Evolutionary conservation across 2,113 vertebrate species (phyloP).

Genomic region (Labeo rohita): DNA sequence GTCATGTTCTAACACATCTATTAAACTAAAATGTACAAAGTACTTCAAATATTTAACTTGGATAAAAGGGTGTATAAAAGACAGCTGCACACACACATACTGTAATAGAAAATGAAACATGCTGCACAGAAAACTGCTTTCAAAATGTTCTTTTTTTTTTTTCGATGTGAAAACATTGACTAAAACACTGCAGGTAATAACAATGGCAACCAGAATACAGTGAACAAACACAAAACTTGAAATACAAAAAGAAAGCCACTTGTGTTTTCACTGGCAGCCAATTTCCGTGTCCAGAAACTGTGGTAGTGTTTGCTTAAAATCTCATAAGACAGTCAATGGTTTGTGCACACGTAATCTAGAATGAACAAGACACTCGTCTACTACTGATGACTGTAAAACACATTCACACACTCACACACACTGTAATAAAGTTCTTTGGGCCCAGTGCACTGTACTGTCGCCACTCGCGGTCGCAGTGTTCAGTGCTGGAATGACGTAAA

Average conservation of each 20-base stretch:
- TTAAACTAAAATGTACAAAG: neutral
- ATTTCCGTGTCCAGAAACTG: slow-evolving; percentile 6
- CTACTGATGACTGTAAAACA: neutral
- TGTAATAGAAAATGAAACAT: neutral
- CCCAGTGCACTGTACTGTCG: neutral
- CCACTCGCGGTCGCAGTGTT: neutral
- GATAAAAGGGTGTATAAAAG: neutral
- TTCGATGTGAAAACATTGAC: slow-evolving; percentile 15
- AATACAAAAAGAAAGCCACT: slow-evolving; percentile 32
- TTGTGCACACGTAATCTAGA: slow-evolving; percentile 25
- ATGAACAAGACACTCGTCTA: neutral
- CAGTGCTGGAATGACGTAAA: neutral
- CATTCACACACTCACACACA: neutral
- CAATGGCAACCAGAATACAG: slow-evolving; percentile 17
- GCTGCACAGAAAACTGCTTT: neutral
- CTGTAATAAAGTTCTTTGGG: slow-evolving; percentile 10
- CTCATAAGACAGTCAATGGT: slow-evolving; percentile 10
- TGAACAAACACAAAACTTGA: slow-evolving; percentile 10
- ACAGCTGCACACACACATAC: neutral
- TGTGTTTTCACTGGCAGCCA: slow-evolving; percentile 26
- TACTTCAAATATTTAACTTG: neutral
- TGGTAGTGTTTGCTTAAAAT: slow-evolving; percentile 36
- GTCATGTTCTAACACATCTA: neutral
- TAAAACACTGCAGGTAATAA: slow-evolving; percentile 30
- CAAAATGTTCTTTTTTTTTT: neutral